These are phyloP conservation scores for Anodontia alba DNA, from an alignment of 2,888 invertebrate species.

Conservation along the genomic window DNA sequence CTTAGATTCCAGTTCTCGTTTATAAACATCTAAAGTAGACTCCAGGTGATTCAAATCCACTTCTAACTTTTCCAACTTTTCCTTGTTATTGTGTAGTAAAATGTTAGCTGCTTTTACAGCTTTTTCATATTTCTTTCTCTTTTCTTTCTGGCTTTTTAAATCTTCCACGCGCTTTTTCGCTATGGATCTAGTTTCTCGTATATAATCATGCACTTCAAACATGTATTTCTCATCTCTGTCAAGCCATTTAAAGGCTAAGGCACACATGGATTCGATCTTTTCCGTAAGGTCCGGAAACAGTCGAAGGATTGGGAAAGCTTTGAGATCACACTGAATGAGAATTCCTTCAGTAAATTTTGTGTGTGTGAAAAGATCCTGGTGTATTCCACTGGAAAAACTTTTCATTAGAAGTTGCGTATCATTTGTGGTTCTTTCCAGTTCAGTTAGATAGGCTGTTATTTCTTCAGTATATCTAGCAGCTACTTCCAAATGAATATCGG, in stretches of 20 bases:
- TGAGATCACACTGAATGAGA: conserved; percentile 78
- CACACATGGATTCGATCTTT: conserved; percentile 75
- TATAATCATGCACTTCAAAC: conserved; percentile 79
- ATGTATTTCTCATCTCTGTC: conserved; percentile 81
- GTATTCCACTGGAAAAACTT: conserved; percentile 74
- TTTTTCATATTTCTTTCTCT: conserved; percentile 77
- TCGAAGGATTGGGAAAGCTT: conserved; percentile 81
- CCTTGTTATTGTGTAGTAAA: conserved; percentile 77
- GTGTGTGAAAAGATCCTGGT: conserved; percentile 77
- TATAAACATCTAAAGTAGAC: conserved; percentile 71
- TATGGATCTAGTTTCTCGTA: conserved; percentile 76
- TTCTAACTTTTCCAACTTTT: conserved; percentile 78
- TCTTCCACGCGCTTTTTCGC: conserved; percentile 74
- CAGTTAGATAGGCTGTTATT: conserved; percentile 71
- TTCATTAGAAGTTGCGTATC: conserved; percentile 73
- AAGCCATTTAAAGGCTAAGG: conserved; percentile 77
- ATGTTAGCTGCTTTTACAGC: conserved; percentile 78
- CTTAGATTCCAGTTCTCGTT: conserved; percentile 72
- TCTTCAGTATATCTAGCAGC: conserved; percentile 77
- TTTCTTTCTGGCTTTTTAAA: conserved; percentile 76
- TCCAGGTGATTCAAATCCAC: conserved; percentile 78
- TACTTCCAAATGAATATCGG: conserved; percentile 73
- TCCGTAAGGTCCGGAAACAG: conserved; percentile 79
- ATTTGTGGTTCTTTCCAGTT: conserved; percentile 67
- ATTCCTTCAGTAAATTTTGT: conserved; percentile 76